These are phyloP conservation scores for Tragelaphus imberbis DNA, from an alignment of 2,113 vertebrate species.

Conservation along the genomic window DNA sequence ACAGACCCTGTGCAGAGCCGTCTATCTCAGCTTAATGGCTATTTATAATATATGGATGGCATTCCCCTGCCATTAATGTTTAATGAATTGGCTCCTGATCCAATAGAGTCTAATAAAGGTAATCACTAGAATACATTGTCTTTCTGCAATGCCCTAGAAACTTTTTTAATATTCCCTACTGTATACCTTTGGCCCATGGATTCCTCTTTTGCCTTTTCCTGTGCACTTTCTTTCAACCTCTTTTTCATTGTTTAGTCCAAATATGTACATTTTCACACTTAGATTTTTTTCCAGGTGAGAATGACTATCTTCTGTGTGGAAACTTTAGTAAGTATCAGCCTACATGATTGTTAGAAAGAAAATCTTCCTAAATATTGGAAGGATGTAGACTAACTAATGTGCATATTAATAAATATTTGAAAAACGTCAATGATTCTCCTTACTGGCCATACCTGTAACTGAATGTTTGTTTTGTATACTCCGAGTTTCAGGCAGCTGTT, in stretches of 20 bases:
- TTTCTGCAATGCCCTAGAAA: slow-evolving; percentile 75
- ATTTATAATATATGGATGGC: slow-evolving; percentile 78
- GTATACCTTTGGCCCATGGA: slow-evolving; percentile 61
- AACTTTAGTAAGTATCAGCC: slow-evolving; percentile 43
- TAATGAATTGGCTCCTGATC: slow-evolving; percentile 80
- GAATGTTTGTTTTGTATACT: background rate
- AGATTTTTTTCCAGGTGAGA: slow-evolving; percentile 2
- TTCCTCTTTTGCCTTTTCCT: slow-evolving; percentile 16
- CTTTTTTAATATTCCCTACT: slow-evolving; percentile 70
- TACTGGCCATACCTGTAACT: background rate
- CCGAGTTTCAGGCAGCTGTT: background rate
- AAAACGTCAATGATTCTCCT: background rate
- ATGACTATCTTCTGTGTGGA: slow-evolving; percentile 55
- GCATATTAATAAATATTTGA: background rate
- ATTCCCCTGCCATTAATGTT: slow-evolving; percentile 77
- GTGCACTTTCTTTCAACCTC: slow-evolving; percentile 30
- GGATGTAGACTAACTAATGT: background rate
- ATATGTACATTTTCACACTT: slow-evolving; percentile 54
- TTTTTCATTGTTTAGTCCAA: slow-evolving; percentile 74
- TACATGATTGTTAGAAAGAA: background rate
- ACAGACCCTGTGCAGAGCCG: no score
- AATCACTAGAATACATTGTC: slow-evolving; percentile 79
- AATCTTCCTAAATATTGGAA: background rate
- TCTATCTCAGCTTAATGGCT: slow-evolving; percentile 77
- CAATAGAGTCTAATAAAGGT: slow-evolving; percentile 76